Evolutionary conservation across 2,888 invertebrate species (phyloP).

Genomic region (Mechanitis mazaeus): DNA sequence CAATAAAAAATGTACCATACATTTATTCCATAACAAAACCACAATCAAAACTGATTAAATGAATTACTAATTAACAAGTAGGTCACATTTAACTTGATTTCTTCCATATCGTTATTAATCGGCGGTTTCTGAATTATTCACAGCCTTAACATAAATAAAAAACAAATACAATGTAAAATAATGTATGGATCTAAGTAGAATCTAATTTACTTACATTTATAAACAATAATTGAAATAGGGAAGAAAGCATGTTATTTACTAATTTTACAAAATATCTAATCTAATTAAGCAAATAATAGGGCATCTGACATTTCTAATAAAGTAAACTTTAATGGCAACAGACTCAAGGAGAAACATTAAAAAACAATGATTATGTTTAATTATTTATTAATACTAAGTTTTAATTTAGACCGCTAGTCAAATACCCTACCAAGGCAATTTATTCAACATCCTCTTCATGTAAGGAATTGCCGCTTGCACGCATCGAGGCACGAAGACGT

Average conservation of each 20-base stretch:
- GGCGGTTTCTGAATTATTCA: conserved; percentile 10
- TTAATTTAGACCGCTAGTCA: conserved; percentile 5
- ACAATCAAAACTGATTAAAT: conserved; percentile 66
- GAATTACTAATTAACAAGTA: conserved; percentile 45
- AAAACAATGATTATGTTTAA: background rate
- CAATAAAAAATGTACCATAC: conserved; percentile 53
- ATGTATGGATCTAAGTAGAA: background rate
- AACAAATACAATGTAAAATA: background rate
- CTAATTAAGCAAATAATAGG: no score
- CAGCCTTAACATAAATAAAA: conserved; percentile 12
- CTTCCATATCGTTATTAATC: conserved; percentile 6
- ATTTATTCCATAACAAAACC: conserved; percentile 71
- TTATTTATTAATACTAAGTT: conserved; percentile 3
- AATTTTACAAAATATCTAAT: no score
- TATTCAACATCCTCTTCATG: conserved; percentile 73
- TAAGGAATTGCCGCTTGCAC: conserved; percentile 45
- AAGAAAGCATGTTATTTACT: no score
- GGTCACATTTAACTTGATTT: background rate
- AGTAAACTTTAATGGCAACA: no score
- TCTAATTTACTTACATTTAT: no score
- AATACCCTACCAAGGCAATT: conserved; percentile 26
- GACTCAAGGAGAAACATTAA: conserved; percentile 1
- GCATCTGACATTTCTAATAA: no score
- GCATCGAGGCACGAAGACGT: conserved; percentile 64
- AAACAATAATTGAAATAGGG: no score